Conservation (phyloP, 2,888 invertebrate species). For the Drosophila setosimentum region DNA sequence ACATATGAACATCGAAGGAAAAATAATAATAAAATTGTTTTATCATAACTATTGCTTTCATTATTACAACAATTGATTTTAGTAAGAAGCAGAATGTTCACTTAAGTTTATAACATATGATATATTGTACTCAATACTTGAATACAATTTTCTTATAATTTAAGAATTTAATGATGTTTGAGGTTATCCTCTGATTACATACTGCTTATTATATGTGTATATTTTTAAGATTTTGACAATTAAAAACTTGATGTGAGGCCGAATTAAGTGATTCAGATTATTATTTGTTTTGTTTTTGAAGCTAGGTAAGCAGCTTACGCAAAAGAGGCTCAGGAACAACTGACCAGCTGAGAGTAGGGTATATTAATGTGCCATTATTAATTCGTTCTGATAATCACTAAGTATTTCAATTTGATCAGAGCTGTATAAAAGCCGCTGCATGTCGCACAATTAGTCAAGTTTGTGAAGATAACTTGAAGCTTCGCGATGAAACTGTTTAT, state of each 20-base stretch:
- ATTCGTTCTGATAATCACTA: conserved; percentile 37
- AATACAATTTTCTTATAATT: not conserved
- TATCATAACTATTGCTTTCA: not conserved
- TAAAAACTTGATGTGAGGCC: conserved; percentile 18
- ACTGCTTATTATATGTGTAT: not conserved
- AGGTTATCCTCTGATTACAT: not conserved
- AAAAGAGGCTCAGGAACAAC: not conserved
- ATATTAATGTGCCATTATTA: conserved; percentile 26
- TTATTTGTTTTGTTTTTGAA: conserved; percentile 5
- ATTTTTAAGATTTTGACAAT: not conserved
- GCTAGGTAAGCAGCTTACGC: not conserved
- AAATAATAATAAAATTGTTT: not conserved
- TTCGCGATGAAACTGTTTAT: conserved; percentile 61
- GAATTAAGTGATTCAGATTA: not conserved
- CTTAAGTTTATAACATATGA: not conserved
- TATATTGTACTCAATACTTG: not conserved
- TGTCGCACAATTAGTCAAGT: conserved; percentile 42
- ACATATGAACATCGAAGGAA: not conserved
- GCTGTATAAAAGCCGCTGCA: conserved; percentile 57
- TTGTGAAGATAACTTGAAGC: conserved; percentile 46
- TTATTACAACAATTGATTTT: not conserved
- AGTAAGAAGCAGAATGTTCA: not conserved
- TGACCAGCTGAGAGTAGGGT: conserved; percentile 13
- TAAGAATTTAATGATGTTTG: not conserved
- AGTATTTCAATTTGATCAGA: conserved; percentile 12